A percentile compares a stretch with the other conserved stretches of the same genome.
Conservation (phyloP, 2,797 vertebrate species). For the Sebastes iracundus region DNA sequence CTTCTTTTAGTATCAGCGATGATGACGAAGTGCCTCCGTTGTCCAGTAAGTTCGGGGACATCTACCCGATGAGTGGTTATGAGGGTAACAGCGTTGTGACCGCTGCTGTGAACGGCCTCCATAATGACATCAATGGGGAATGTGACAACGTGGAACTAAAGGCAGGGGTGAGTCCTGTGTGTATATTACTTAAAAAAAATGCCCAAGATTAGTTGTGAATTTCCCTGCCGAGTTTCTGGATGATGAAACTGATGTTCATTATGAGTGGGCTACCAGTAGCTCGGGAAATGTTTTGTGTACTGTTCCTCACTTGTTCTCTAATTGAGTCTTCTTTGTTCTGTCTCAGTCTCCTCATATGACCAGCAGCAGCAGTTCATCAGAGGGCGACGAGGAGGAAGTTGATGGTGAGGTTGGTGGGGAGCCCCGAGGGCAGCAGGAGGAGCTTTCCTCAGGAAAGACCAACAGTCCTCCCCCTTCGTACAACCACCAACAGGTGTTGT, state of each 20-base stretch:
- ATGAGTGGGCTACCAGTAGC: constrained; percentile 20
- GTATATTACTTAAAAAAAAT: neutral
- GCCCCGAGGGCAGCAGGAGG: constrained; percentile 82
- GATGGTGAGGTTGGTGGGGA: constrained; percentile 87
- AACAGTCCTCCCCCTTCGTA: constrained; percentile 92
- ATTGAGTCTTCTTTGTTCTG: constrained; percentile 3
- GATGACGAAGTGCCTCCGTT: constrained; percentile 92
- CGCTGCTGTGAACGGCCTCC: constrained; percentile 89
- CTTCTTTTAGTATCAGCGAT: constrained; percentile 87
- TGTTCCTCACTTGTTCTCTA: neutral
- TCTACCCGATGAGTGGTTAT: constrained; percentile 91
- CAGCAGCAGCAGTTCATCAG: constrained; percentile 94
- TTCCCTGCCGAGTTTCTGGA: constrained; percentile 48
- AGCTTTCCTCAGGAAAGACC: constrained; percentile 78
- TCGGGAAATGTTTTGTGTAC: constrained; percentile 8
- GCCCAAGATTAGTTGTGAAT: constrained; percentile 32
- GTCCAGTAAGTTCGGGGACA: constrained; percentile 91
- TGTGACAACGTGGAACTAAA: constrained; percentile 87
- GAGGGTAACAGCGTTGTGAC: constrained; percentile 85
- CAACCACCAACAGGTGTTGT: constrained; percentile 89
- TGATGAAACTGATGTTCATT: constrained; percentile 11
- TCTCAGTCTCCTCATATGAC: constrained; percentile 65
- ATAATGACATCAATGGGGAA: constrained; percentile 88
- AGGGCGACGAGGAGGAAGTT: constrained; percentile 93
- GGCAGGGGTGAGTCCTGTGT: constrained; percentile 82